A percentile compares a stretch with the other conserved stretches of the same genome.
These are phyloP conservation scores for Cygnus atratus DNA, from an alignment of 2,113 vertebrate genomes.

Conservation along the genomic window DNA sequence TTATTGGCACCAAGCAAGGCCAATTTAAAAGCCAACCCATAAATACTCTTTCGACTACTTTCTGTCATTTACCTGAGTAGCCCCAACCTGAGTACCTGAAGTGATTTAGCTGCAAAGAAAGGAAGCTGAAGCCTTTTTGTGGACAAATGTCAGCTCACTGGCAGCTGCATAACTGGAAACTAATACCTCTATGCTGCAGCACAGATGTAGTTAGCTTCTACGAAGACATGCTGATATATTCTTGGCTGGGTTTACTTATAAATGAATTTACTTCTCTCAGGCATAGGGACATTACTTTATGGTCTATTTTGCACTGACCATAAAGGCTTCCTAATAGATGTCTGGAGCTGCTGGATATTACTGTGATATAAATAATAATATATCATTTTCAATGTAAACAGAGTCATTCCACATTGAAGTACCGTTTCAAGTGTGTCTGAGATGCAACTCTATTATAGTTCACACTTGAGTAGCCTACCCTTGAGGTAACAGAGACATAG, in stretches of 20 bases:
- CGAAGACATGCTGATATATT: background rate
- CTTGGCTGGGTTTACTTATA: background rate
- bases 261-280: background rate
- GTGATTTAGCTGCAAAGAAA: background rate
- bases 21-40: background rate
- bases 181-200: background rate
- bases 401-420: conserved; percentile 1
- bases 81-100: background rate
- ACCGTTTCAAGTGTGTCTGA: conserved; percentile 27
- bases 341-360: conserved; percentile 12
- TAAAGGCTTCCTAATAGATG: conserved; percentile 42
- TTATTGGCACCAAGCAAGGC: background rate
- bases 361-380: conserved; percentile 55
- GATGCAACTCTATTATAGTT: conserved; percentile 38
- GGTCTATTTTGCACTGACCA: background rate
- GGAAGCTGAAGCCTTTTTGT: background rate
- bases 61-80: background rate
- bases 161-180: background rate
- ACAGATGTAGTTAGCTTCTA: background rate
- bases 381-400: conserved; percentile 59
- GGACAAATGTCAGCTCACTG: background rate
- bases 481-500: conserved; percentile 57
- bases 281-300: background rate
- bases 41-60: background rate
- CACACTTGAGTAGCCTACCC: conserved; percentile 62